phyloP scores from a whole-genome alignment of 2,888 invertebrate species.

The Caprella mutica region DNA sequence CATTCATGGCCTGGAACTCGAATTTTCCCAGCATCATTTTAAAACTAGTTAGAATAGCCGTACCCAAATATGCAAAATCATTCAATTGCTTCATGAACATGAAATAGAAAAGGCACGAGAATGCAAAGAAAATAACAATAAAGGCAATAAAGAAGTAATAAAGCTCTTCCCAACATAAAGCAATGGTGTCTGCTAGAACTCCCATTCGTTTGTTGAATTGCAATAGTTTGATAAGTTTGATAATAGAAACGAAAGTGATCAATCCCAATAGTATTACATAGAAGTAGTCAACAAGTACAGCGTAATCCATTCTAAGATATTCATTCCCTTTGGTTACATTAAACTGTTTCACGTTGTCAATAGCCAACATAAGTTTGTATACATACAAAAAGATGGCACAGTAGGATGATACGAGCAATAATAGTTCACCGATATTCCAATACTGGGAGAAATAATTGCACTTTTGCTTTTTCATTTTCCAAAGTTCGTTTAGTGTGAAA shows the following conservation, averaged over 20 bases:
- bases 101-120: slow-evolving; percentile 38
- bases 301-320: slow-evolving; percentile 39
- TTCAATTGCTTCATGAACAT: slow-evolving; percentile 37
- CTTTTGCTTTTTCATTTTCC: slow-evolving; percentile 25
- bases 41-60: slow-evolving; percentile 42
- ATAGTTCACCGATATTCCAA: slow-evolving; percentile 24
- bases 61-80: slow-evolving; percentile 38
- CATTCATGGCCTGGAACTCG: slow-evolving; percentile 40
- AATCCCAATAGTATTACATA: slow-evolving; percentile 44
- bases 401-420: slow-evolving; percentile 21
- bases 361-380: slow-evolving; percentile 14
- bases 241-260: slow-evolving; percentile 43
- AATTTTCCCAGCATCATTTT: slow-evolving; percentile 44
- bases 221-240: slow-evolving; percentile 46
- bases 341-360: slow-evolving; percentile 12
- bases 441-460: slow-evolving; percentile 22
- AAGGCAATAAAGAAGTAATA: slow-evolving; percentile 41
- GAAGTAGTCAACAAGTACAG: slow-evolving; percentile 43
- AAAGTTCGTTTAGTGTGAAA: slow-evolving; percentile 37
- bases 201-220: slow-evolving; percentile 40
- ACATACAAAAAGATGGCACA: slow-evolving; percentile 18
- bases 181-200: slow-evolving; percentile 37
- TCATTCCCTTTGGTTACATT: slow-evolving; percentile 30
- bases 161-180: slow-evolving; percentile 37
- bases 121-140: slow-evolving; percentile 42